phyloP scores from a whole-genome alignment of 2,888 invertebrate species.

The Dorcus hopei region DNA sequence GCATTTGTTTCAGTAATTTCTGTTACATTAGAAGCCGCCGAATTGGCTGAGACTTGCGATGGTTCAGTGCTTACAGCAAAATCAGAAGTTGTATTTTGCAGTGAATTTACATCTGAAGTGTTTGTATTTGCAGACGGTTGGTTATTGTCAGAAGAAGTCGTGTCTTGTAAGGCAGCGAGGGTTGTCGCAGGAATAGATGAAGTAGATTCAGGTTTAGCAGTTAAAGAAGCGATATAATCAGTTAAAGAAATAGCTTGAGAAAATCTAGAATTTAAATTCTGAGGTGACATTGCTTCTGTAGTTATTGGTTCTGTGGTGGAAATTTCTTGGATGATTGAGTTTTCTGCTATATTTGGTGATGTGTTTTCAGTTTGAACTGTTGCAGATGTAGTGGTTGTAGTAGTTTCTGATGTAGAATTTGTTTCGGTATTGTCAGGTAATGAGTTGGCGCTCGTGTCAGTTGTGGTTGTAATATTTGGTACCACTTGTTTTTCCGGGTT shows the following conservation, averaged over 20 bases:
- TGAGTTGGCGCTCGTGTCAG: not conserved
- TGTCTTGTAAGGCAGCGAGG: slow-evolving; percentile 2
- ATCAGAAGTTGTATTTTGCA: no score
- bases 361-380: not conserved
- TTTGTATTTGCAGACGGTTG: no score
- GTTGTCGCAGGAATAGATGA: slow-evolving; percentile 7
- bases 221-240: slow-evolving; percentile 24
- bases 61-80: no score
- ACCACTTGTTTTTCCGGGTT: slow-evolving; percentile 5
- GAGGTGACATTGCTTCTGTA: not conserved
- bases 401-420: not conserved
- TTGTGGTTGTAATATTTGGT: not conserved
- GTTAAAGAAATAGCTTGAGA: slow-evolving; percentile 25
- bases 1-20: no score
- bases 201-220: slow-evolving; percentile 8
- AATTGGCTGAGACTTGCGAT: no score
- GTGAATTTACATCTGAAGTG: no score
- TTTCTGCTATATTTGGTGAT: not conserved
- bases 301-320: slow-evolving; percentile 23
- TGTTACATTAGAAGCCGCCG: no score
- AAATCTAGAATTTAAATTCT: slow-evolving; percentile 2
- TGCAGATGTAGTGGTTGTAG: not conserved
- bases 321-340: not conserved
- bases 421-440: not conserved
- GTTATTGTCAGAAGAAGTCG: slow-evolving; percentile 5